Evolutionary conservation across 2,888 invertebrate genomes (phyloP).

Genomic region (Drepanosiphum platanoidis): DNA sequence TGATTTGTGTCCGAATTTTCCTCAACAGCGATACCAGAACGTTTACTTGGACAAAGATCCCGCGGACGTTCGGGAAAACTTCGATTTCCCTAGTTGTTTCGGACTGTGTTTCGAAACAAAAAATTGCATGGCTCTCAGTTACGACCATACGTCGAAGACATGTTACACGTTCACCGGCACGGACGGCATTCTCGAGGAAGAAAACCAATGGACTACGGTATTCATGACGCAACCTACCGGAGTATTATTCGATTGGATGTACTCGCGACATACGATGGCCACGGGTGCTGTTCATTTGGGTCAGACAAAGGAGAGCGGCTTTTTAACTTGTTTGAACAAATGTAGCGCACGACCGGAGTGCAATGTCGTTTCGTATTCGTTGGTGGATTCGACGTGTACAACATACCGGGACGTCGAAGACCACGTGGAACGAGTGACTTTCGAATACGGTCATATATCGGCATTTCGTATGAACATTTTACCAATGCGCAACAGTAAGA

Average conservation of each 20-base stretch:
- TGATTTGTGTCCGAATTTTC: constrained; percentile 62
- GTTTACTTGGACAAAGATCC: constrained; percentile 46
- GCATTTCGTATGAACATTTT: background rate
- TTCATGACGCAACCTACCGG: constrained; percentile 63
- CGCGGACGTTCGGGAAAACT: constrained; percentile 21
- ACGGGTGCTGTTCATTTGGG: background rate
- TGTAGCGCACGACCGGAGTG: background rate
- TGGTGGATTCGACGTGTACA: background rate
- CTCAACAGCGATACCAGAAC: constrained; percentile 59
- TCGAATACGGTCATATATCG: constrained; percentile 3
- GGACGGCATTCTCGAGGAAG: constrained; percentile 42
- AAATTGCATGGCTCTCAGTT: constrained; percentile 62
- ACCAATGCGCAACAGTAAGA: background rate
- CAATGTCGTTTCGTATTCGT: background rate
- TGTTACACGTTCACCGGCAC: constrained; percentile 61
- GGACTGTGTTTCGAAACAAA: constrained; percentile 43
- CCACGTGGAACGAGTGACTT: constrained; percentile 8
- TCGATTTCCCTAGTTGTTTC: constrained; percentile 56
- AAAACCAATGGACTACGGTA: constrained; percentile 61
- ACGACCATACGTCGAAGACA: constrained; percentile 45
- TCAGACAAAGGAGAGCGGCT: background rate
- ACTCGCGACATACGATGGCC: constrained; percentile 56
- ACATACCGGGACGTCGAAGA: background rate
- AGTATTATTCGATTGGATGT: constrained; percentile 58
- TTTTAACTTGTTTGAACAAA: constrained; percentile 10